Percentiles rank a stretch among this genome's conserved stretches.
Evolutionary conservation across 2,797 vertebrate species (phyloP).

Genomic region (Knipowitschia caucasica): DNA sequence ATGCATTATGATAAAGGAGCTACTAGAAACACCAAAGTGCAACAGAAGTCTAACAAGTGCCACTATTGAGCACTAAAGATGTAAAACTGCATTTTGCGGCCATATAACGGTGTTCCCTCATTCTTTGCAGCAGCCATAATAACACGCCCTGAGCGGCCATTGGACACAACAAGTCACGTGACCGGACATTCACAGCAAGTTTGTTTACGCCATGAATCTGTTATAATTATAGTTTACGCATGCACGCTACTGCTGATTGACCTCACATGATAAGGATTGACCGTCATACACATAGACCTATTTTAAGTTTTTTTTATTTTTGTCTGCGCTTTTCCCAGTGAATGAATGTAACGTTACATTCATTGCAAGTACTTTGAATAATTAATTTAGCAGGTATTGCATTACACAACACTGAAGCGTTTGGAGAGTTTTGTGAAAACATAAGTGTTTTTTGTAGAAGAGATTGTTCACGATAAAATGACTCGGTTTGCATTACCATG

Average conservation of each 20-base stretch:
- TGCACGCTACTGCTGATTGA: background rate
- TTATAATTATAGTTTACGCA: too few relatives aligned
- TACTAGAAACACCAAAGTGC: constrained; percentile 6
- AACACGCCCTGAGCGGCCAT: constrained; percentile 51
- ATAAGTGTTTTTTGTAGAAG: background rate
- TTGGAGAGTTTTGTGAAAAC: background rate
- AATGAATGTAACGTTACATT: too few relatives aligned
- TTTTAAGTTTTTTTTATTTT: too few relatives aligned
- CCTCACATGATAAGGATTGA: too few relatives aligned
- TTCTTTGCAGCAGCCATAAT: constrained; percentile 29
- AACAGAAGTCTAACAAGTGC: constrained; percentile 12
- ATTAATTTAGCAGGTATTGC: too few relatives aligned
- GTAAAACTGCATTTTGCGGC: constrained; percentile 21
- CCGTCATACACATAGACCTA: too few relatives aligned
- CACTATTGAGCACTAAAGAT: constrained; percentile 21
- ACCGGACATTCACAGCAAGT: background rate
- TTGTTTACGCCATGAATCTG: background rate
- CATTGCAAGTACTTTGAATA: too few relatives aligned
- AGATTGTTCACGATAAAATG: too few relatives aligned
- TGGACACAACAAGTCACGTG: constrained; percentile 43
- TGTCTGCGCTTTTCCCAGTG: too few relatives aligned
- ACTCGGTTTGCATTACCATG: background rate
- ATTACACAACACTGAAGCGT: too few relatives aligned
- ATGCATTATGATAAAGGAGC: constrained; percentile 47
- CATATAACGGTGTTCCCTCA: constrained; percentile 22